Conservation (phyloP, 23 tunicate genomes). For the Oikopleura albicans region DNA sequence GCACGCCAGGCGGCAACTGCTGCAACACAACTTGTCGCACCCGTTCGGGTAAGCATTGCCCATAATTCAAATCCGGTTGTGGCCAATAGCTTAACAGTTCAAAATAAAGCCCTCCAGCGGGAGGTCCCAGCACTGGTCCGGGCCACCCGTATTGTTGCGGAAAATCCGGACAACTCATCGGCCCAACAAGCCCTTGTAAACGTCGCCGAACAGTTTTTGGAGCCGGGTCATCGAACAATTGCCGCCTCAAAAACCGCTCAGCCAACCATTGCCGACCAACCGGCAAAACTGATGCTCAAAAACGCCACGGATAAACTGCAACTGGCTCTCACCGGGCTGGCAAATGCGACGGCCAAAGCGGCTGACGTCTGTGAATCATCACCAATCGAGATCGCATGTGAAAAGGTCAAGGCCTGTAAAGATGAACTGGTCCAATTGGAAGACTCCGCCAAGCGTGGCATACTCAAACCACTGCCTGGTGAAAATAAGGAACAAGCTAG, state of each 20-base stretch:
- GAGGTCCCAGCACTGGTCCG: neutral
- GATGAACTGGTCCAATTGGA: neutral
- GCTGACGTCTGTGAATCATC: neutral
- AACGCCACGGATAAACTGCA: slow-evolving; percentile 87
- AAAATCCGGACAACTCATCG: slow-evolving; percentile 32
- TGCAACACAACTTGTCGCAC: neutral
- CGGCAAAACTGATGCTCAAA: slow-evolving; percentile 71
- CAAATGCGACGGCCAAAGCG: slow-evolving; percentile 40
- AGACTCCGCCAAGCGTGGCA: slow-evolving; percentile 36
- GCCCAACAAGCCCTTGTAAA: slow-evolving; percentile 65
- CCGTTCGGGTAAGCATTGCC: neutral
- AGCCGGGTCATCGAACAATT: slow-evolving; percentile 91
- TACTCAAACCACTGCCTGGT: slow-evolving; percentile 69
- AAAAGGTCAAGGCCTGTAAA: neutral
- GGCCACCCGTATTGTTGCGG: neutral
- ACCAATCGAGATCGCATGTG: neutral
- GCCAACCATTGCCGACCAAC: slow-evolving; percentile 76
- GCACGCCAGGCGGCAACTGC: slow-evolving; percentile 55
- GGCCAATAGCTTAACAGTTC: neutral
- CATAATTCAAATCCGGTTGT: neutral
- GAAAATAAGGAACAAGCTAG: slow-evolving; percentile 43
- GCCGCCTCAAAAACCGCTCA: slow-evolving; percentile 93
- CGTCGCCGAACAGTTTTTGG: slow-evolving; percentile 62
- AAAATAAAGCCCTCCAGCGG: neutral
- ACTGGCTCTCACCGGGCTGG: slow-evolving; percentile 37